Evolutionary conservation across 2,113 vertebrate species (phyloP).

Genomic region (Perca fluviatilis): DNA sequence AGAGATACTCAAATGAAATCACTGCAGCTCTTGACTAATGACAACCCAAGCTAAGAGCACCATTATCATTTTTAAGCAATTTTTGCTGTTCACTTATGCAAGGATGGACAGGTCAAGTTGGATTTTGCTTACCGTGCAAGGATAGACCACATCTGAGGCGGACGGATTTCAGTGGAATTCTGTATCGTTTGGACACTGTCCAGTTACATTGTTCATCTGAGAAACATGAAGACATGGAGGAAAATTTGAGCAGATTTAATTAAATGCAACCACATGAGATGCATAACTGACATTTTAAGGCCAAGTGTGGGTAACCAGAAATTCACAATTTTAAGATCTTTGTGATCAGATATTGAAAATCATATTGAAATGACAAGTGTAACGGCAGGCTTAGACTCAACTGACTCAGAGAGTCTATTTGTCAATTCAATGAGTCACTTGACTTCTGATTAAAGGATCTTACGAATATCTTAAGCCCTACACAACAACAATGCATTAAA

Average conservation of each 20-base stretch:
- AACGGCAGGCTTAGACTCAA: constrained; percentile 27
- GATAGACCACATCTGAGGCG: constrained; percentile 55
- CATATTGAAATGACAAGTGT: constrained; percentile 43
- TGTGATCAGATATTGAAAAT: constrained; percentile 41
- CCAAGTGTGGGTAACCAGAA: constrained; percentile 43
- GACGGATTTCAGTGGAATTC: constrained; percentile 45
- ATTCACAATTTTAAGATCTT: constrained; percentile 17
- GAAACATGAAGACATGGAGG: constrained; percentile 42
- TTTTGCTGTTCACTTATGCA: constrained; percentile 8
- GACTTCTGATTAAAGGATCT: constrained; percentile 2
- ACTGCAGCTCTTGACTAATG: constrained; percentile 6
- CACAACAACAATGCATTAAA: not conserved
- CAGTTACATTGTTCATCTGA: constrained; percentile 63
- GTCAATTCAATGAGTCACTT: not conserved
- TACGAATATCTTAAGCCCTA: not conserved
- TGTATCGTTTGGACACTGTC: constrained; percentile 52
- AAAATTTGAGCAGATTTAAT: constrained; percentile 61
- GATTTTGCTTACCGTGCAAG: constrained; percentile 21
- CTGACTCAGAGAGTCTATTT: not conserved
- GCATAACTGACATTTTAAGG: constrained; percentile 41
- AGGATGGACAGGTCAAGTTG: constrained; percentile 25
- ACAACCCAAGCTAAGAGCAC: constrained; percentile 4
- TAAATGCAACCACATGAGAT: constrained; percentile 57
- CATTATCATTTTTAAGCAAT: constrained; percentile 8
- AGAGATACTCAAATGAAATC: constrained; percentile 25